These are phyloP conservation scores for Anguilla pacifica DNA, from an alignment of 2,797 vertebrate genomes.

Conservation along the genomic window DNA sequence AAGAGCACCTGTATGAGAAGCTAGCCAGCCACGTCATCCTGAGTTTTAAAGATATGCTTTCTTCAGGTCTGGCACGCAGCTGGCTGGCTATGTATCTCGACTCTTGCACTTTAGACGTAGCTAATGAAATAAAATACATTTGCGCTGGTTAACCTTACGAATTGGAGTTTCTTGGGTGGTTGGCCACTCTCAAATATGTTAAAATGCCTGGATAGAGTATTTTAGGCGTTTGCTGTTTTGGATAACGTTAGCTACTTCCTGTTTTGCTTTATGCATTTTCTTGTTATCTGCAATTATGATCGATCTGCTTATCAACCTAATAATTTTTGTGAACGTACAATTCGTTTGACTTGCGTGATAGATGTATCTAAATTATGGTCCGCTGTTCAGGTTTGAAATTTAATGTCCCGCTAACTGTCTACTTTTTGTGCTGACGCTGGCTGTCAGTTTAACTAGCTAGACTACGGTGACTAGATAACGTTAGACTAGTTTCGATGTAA, in stretches of 20 bases:
- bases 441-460: too few species aligned
- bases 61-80: background rate
- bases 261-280: background rate
- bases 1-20: background rate
- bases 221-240: background rate
- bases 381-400: background rate
- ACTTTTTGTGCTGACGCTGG: too few species aligned
- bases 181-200: background rate
- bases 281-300: too few species aligned
- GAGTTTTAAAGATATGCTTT: slow-evolving; percentile 1
- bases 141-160: background rate
- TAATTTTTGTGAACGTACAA: background rate
- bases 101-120: background rate
- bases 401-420: background rate
- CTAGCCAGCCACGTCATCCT: slow-evolving; percentile 6
- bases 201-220: background rate
- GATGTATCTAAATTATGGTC: background rate
- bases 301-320: background rate
- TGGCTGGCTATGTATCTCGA: background rate
- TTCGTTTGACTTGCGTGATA: background rate
- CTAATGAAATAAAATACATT: background rate
- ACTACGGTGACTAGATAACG: too few species aligned
- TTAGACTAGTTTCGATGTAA: too few species aligned
- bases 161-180: background rate
- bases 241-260: background rate